Percentiles rank a stretch among this genome's conserved stretches.
Conservation (phyloP, 2,113 vertebrate genomes). For the Macquaria ambigua region DNA sequence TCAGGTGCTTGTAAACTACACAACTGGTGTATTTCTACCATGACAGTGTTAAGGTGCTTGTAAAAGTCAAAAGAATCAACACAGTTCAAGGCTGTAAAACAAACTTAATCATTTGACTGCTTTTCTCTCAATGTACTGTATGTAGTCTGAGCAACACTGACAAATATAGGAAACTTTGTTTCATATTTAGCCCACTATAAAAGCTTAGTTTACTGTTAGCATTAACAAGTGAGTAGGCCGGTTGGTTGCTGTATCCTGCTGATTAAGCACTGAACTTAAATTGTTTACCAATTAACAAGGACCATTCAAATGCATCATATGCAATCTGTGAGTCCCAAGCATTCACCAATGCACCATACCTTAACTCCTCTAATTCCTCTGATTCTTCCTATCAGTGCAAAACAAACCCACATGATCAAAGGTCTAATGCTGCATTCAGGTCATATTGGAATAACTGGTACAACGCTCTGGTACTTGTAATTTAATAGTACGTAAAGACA, state of each 20-base stretch:
- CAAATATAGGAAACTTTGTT: slow-evolving; percentile 18
- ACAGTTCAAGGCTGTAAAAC: slow-evolving; percentile 48
- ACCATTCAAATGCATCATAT: slow-evolving; percentile 54
- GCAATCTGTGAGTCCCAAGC: slow-evolving; percentile 41
- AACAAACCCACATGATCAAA: slow-evolving; percentile 46
- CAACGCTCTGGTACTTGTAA: slow-evolving; percentile 5
- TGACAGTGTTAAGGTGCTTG: slow-evolving; percentile 66
- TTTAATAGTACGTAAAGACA: neutral
- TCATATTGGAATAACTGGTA: slow-evolving; percentile 23
- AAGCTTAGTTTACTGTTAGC: slow-evolving; percentile 35
- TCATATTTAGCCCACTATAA: slow-evolving; percentile 46
- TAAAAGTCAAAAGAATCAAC: slow-evolving; percentile 40
- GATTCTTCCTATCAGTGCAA: slow-evolving; percentile 51
- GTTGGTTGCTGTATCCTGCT: slow-evolving; percentile 29
- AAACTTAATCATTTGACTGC: slow-evolving; percentile 39
- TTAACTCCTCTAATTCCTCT: slow-evolving; percentile 35
- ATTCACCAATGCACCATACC: slow-evolving; percentile 26
- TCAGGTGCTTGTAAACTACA: slow-evolving; percentile 73
- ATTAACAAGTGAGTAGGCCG: slow-evolving; percentile 17
- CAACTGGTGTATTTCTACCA: slow-evolving; percentile 58
- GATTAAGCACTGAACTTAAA: slow-evolving; percentile 28
- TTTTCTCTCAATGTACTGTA: slow-evolving; percentile 57
- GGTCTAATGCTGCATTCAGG: slow-evolving; percentile 58
- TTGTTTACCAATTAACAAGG: slow-evolving; percentile 59
- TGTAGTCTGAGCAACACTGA: slow-evolving; percentile 47